phyloP scores from a whole-genome alignment of 2,888 invertebrate genomes.

The Aphidius colemani region DNA sequence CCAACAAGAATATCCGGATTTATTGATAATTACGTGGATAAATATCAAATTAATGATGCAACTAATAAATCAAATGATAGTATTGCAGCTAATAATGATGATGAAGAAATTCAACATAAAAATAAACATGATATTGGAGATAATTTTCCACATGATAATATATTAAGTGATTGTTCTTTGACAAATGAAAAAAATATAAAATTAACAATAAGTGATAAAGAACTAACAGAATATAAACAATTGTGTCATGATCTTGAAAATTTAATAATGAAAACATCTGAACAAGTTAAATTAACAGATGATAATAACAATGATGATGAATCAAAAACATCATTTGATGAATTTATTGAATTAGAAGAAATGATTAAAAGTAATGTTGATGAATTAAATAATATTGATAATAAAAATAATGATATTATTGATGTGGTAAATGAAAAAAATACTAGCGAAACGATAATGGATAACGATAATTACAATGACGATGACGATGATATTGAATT shows the following conservation, averaged over 20 bases:
- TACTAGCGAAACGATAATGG: not conserved
- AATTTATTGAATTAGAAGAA: slow-evolving; percentile 32
- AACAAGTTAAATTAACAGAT: slow-evolving; percentile 21
- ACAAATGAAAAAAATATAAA: slow-evolving; percentile 12
- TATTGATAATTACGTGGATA: not conserved
- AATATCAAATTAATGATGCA: slow-evolving; percentile 7
- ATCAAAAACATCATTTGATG: slow-evolving; percentile 27
- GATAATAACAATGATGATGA: slow-evolving; percentile 14
- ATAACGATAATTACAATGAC: not conserved
- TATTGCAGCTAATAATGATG: not conserved
- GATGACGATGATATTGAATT: not conserved
- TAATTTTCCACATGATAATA: slow-evolving; percentile 23
- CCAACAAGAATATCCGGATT: slow-evolving; percentile 22
- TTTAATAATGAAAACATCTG: slow-evolving; percentile 43
- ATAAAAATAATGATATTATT: not conserved
- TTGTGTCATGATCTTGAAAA: slow-evolving; percentile 53
- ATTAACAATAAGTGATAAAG: slow-evolving; percentile 42
- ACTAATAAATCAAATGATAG: not conserved
- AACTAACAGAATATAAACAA: slow-evolving; percentile 47
- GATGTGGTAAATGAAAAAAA: not conserved
- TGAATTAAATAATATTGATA: not conserved
- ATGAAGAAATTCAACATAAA: too few species aligned
- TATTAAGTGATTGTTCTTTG: too few species aligned
- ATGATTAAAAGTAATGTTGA: slow-evolving; percentile 13
- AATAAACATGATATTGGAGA: not conserved